phyloP scores from a whole-genome alignment of 1,140 invertebrate species.

The Philopotamus ludificatus region DNA sequence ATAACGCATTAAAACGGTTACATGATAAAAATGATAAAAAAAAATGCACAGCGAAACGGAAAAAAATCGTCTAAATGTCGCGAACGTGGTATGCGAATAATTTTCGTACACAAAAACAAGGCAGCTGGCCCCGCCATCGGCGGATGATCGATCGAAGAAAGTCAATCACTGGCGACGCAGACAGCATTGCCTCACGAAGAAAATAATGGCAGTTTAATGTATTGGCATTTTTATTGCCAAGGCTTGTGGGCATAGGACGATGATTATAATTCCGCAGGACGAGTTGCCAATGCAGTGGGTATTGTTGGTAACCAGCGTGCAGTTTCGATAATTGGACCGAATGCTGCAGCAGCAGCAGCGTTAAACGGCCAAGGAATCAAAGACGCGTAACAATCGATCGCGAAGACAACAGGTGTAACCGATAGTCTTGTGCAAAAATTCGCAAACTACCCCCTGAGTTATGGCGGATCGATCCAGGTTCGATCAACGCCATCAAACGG shows the following conservation, averaged over 20 bases:
- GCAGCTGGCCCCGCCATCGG: too few species aligned
- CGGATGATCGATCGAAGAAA: too few species aligned
- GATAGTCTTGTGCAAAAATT: constrained; percentile 14
- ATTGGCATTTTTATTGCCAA: background rate
- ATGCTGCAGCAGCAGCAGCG: background rate
- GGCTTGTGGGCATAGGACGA: background rate
- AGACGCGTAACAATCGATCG: background rate
- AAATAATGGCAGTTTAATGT: constrained; percentile 6
- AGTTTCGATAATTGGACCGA: background rate
- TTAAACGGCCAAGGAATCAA: background rate
- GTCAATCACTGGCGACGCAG: background rate
- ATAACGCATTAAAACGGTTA: background rate
- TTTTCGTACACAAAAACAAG: background rate
- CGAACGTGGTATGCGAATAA: too few species aligned
- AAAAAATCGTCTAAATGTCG: too few species aligned
- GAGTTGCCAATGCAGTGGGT: background rate
- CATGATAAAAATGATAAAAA: too few species aligned
- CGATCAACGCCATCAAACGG: constrained; percentile 26
- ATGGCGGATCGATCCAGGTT: constrained; percentile 13
- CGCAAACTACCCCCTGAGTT: background rate
- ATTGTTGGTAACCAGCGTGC: background rate
- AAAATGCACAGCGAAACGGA: too few species aligned
- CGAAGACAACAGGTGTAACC: constrained; percentile 19
- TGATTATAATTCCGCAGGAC: background rate
- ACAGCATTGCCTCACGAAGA: constrained; percentile 8